Evolutionary conservation across 1,140 invertebrate species (phyloP).

Genomic region (Vollenhovia emeryi): DNA sequence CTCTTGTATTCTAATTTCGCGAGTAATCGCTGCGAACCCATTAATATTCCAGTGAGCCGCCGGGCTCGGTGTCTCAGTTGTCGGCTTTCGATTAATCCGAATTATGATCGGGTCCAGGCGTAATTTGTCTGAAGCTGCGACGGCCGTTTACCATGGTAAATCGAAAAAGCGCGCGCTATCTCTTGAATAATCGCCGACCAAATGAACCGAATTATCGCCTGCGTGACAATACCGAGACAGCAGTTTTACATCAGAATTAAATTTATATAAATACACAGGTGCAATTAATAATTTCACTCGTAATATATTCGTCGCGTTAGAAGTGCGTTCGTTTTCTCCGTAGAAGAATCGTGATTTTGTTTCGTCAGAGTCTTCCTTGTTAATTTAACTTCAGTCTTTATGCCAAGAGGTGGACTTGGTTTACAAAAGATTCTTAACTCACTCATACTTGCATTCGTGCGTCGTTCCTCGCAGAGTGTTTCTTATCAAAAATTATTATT

Average conservation of each 20-base stretch:
- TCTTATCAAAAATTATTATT: neutral
- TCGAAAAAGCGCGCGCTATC: neutral
- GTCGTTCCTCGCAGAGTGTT: too few species aligned
- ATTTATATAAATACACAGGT: neutral
- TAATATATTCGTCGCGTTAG: neutral
- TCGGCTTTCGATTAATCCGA: slow-evolving; percentile 36
- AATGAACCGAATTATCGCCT: slow-evolving; percentile 1
- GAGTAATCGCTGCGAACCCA: slow-evolving; percentile 14
- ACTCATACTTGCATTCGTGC: too few species aligned
- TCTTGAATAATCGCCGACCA: neutral
- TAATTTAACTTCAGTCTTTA: too few species aligned
- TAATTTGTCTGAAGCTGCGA: slow-evolving; percentile 7
- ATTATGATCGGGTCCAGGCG: neutral
- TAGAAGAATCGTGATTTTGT: neutral
- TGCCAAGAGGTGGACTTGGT: too few species aligned
- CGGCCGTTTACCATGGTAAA: neutral
- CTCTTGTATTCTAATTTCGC: slow-evolving; percentile 42
- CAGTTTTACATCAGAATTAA: neutral
- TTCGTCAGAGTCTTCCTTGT: neutral
- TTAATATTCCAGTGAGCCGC: slow-evolving; percentile 28
- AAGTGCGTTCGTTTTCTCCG: neutral
- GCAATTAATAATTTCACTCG: neutral
- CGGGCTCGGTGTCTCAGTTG: neutral
- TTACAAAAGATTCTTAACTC: too few species aligned
- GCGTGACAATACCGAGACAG: neutral